These are phyloP conservation scores for Rhagologus leucostigma DNA, from an alignment of 2,113 vertebrate genomes.

Conservation along the genomic window DNA sequence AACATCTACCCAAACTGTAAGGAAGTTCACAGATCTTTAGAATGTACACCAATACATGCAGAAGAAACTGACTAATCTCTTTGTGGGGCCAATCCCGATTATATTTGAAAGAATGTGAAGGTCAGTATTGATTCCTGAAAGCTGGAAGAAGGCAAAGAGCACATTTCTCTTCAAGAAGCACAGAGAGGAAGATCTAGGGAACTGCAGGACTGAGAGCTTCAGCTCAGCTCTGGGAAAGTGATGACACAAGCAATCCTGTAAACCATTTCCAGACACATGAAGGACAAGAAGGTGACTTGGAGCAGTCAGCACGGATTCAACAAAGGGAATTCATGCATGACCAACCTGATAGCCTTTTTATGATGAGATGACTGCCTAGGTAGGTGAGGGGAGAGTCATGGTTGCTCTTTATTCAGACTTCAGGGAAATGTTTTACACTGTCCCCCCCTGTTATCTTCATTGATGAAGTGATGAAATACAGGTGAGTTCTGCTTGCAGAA, in stretches of 20 bases:
- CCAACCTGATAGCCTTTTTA: not conserved
- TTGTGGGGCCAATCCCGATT: not conserved
- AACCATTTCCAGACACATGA: not conserved
- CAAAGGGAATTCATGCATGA: not conserved
- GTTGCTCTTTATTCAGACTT: not conserved
- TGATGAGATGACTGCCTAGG: not conserved
- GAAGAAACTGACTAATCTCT: not conserved
- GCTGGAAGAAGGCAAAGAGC: not conserved
- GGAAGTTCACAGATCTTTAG: not conserved
- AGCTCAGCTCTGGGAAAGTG: not conserved
- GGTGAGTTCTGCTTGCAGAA: not conserved
- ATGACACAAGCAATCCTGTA: not conserved
- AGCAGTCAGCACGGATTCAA: not conserved
- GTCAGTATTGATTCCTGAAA: not conserved
- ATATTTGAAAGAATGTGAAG: not conserved
- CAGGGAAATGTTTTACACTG: not conserved
- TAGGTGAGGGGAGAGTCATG: not conserved
- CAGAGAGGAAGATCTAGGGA: not conserved
- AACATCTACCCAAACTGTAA: not conserved
- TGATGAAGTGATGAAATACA: not conserved
- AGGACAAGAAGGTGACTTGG: not conserved
- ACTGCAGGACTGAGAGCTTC: not conserved
- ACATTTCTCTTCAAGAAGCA: not conserved
- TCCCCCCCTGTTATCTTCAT: accelerated
- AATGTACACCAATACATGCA: not conserved